phyloP scores from a whole-genome alignment of 2,888 invertebrate genomes.

The Dione juno region DNA sequence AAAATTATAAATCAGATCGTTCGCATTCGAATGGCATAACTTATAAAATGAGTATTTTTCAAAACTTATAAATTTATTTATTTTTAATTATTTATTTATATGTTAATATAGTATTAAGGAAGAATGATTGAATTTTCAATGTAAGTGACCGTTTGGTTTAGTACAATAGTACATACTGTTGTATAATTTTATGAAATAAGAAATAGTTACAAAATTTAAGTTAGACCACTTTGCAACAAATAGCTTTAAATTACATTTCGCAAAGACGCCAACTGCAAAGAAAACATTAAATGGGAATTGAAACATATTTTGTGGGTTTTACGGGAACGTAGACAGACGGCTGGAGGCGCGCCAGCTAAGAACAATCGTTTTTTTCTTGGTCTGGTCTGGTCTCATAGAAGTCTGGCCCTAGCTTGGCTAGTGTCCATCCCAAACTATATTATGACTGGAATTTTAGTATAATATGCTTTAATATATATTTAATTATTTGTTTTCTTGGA shows the following conservation, averaged over 20 bases:
- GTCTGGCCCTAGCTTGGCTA: conserved; percentile 40
- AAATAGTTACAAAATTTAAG: background rate
- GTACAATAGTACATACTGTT: background rate
- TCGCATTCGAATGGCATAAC: background rate
- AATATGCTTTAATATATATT: background rate
- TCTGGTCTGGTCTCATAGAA: conserved; percentile 8
- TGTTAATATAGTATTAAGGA: background rate
- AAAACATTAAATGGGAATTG: conserved; percentile 59
- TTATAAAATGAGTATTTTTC: background rate
- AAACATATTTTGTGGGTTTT: conserved; percentile 63
- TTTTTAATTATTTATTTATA: background rate
- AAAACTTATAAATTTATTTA: background rate
- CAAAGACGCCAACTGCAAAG: conserved; percentile 53
- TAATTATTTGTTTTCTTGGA: background rate
- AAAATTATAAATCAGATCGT: conserved; percentile 43
- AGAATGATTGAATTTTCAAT: background rate
- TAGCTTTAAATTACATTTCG: conserved; percentile 43
- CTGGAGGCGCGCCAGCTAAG: conserved; percentile 52
- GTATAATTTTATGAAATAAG: background rate
- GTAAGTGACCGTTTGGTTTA: background rate
- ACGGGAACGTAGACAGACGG: conserved; percentile 62
- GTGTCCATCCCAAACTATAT: conserved; percentile 37
- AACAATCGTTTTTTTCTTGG: conserved; percentile 40
- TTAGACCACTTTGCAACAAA: conserved; percentile 2
- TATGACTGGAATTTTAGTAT: background rate